Percentiles rank a stretch among this genome's conserved stretches.
These are phyloP conservation scores for Hermetia illucens DNA, from an alignment of 1,140 invertebrate species.

Conservation along the genomic window DNA sequence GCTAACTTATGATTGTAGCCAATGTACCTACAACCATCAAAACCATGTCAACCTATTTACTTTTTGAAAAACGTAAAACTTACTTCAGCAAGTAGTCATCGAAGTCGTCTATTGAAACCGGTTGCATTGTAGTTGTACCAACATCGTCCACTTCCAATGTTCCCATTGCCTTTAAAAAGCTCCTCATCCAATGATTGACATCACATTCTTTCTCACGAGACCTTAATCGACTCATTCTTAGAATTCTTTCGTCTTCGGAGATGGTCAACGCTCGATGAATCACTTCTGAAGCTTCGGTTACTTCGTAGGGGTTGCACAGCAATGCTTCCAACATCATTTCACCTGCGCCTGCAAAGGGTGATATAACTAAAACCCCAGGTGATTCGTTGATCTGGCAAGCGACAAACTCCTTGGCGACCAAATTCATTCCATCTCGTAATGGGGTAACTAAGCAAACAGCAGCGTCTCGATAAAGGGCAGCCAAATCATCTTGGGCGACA, in stretches of 20 bases:
- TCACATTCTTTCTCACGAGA: slow-evolving; percentile 68
- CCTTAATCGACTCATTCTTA: slow-evolving; percentile 74
- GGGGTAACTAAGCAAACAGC: slow-evolving; percentile 77
- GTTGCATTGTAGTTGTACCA: slow-evolving; percentile 66
- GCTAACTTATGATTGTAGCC: slow-evolving; percentile 73
- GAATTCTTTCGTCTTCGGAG: slow-evolving; percentile 73
- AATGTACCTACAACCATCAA: slow-evolving; percentile 51
- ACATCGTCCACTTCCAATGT: slow-evolving; percentile 67
- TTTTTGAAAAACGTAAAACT: too few relatives aligned
- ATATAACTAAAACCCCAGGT: slow-evolving; percentile 77
- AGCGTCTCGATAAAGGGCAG: slow-evolving; percentile 71
- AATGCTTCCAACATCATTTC: slow-evolving; percentile 85
- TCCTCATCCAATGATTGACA: slow-evolving; percentile 80
- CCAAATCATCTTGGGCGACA: slow-evolving; percentile 70
- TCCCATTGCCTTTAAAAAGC: slow-evolving; percentile 75
- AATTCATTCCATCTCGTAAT: slow-evolving; percentile 81
- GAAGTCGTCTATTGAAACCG: slow-evolving; percentile 74
- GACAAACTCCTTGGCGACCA: slow-evolving; percentile 87
- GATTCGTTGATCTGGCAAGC: slow-evolving; percentile 79
- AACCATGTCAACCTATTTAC: too few relatives aligned
- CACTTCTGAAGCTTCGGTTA: slow-evolving; percentile 72
- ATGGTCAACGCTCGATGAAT: slow-evolving; percentile 77
- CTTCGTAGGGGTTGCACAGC: slow-evolving; percentile 80
- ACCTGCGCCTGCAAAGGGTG: slow-evolving; percentile 78
- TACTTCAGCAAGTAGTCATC: slow-evolving; percentile 72